Percentiles rank a stretch among this genome's conserved stretches.
These are phyloP conservation scores for Calameuta idolon DNA, from an alignment of 2,888 invertebrate species.

Conservation along the genomic window DNA sequence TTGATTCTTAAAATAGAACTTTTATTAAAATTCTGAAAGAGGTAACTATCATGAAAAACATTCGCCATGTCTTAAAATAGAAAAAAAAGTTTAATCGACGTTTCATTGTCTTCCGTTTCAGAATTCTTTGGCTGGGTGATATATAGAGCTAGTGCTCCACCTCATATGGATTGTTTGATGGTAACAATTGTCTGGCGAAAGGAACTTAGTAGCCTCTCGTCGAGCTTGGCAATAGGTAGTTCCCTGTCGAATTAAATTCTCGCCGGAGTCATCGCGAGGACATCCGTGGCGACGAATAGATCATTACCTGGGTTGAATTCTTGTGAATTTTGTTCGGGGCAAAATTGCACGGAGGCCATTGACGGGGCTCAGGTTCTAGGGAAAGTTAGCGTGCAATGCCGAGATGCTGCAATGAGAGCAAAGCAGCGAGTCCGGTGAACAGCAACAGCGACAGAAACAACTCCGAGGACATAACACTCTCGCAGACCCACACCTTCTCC, in stretches of 20 bases:
- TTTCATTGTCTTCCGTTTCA: not conserved
- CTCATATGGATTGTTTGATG: not conserved
- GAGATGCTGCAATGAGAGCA: conserved; percentile 66
- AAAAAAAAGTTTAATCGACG: not conserved
- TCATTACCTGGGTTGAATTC: not conserved
- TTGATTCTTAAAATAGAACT: not conserved
- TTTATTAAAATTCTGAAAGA: not conserved
- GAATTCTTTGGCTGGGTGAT: not conserved
- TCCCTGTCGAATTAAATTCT: not conserved
- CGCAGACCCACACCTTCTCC: conserved; percentile 50
- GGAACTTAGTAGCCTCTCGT: not conserved
- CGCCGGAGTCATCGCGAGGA: not conserved
- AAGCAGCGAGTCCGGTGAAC: conserved; percentile 63
- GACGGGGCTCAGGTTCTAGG: not conserved
- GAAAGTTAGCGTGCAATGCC: conserved; percentile 60
- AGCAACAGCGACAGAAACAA: conserved; percentile 53
- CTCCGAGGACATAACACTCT: conserved; percentile 54
- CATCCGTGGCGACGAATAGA: not conserved
- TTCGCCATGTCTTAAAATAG: not conserved
- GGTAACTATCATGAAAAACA: not conserved
- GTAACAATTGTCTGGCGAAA: not conserved
- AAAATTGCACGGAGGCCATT: not conserved
- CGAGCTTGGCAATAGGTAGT: not conserved
- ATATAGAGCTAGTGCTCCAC: not conserved
- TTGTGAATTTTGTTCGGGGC: not conserved